phyloP scores from a whole-genome alignment of 2,888 invertebrate genomes.

The Crioceris asparagi region DNA sequence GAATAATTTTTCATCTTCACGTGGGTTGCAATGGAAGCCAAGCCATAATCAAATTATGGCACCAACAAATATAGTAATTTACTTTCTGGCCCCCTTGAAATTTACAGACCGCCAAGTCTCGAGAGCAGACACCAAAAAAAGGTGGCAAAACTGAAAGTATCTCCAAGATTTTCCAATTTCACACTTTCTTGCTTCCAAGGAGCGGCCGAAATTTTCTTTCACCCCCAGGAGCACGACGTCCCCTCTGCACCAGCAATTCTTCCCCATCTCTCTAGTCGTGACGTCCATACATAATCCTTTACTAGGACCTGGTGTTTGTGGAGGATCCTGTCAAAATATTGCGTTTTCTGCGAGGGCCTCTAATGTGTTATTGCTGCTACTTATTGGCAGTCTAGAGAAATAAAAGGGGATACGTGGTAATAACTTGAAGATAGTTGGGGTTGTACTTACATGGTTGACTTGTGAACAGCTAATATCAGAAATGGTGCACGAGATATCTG shows the following conservation, averaged over 20 bases:
- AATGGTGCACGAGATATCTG: too few relatives aligned
- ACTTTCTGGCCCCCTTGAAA: too few relatives aligned
- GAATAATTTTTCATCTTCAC: too few relatives aligned
- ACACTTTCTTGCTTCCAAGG: constrained; percentile 35
- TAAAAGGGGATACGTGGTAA: too few relatives aligned
- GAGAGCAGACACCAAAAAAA: too few relatives aligned
- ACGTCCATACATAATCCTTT: constrained; percentile 29
- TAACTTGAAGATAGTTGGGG: too few relatives aligned
- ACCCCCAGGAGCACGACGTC: not conserved
- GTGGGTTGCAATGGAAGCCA: too few relatives aligned
- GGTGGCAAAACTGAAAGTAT: constrained; percentile 3
- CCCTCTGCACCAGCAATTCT: constrained; percentile 2
- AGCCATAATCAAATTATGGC: too few relatives aligned
- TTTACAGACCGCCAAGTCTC: too few relatives aligned
- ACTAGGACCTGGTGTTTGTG: constrained; percentile 22
- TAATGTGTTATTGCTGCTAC: constrained; percentile 27
- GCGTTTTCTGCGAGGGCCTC: constrained; percentile 18
- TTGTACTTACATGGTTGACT: too few relatives aligned
- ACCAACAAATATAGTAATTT: too few relatives aligned
- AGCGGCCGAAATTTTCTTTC: constrained; percentile 23
- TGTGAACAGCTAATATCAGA: too few relatives aligned
- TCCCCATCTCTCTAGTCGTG: constrained; percentile 18
- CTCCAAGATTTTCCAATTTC: constrained; percentile 37
- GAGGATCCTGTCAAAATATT: constrained; percentile 28
- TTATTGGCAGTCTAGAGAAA: constrained; percentile 14